Evolutionary conservation across 2,888 invertebrate genomes (phyloP).

Genomic region (Morpho helenor): DNA sequence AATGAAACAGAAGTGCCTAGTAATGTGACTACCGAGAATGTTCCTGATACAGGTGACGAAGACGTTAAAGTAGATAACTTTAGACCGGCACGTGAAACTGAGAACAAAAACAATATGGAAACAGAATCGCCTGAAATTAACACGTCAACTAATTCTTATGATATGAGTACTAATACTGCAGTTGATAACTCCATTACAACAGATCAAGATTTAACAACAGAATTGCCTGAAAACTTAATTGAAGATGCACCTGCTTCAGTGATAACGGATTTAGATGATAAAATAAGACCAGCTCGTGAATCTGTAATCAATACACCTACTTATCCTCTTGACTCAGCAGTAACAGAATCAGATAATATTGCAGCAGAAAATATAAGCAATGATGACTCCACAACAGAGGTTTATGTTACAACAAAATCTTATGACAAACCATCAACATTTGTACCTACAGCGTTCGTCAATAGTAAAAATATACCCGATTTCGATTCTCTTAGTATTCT

Average conservation of each 20-base stretch:
- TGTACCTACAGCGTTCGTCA: slow-evolving; percentile 12
- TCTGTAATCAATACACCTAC: background rate
- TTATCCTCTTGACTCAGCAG: slow-evolving; percentile 5
- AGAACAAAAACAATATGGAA: background rate
- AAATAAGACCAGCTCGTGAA: slow-evolving; percentile 9
- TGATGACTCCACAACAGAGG: slow-evolving; percentile 14
- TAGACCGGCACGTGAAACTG: no score
- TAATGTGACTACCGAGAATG: slow-evolving; percentile 1
- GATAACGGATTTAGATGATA: background rate
- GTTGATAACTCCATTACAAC: background rate
- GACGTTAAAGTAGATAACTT: background rate
- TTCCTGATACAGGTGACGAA: slow-evolving; percentile 10
- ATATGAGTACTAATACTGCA: no score
- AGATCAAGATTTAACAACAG: slow-evolving; percentile 2
- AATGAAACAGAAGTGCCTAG: background rate
- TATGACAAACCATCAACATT: slow-evolving; percentile 12
- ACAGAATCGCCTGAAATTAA: slow-evolving; percentile 10
- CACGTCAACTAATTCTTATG: background rate
- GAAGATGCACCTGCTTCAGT: background rate
- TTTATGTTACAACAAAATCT: slow-evolving; percentile 2
- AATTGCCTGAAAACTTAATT: background rate
- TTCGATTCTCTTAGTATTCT: slow-evolving; percentile 19
- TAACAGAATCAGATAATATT: background rate
- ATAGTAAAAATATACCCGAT: slow-evolving; percentile 17
- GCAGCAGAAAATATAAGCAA: slow-evolving; percentile 18